A percentile compares a stretch with the other conserved stretches of the same genome.
phyloP scores from a whole-genome alignment of 2,888 invertebrate species.

The Steinernema carpocapsae region DNA sequence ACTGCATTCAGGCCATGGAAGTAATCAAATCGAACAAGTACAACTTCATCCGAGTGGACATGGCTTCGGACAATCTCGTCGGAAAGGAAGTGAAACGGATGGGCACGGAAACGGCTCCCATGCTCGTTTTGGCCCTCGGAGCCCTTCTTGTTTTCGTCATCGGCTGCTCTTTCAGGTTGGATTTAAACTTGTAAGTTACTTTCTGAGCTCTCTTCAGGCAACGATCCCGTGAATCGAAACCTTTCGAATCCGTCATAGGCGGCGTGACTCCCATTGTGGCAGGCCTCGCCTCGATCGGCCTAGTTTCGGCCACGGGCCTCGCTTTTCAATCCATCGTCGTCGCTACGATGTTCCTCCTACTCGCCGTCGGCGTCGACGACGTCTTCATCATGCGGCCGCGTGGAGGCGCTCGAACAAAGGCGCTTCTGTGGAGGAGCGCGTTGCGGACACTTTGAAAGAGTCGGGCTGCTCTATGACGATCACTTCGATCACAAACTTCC shows the following conservation, averaged over 20 bases:
- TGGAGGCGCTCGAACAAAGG: conserved; percentile 54
- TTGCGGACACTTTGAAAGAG: conserved; percentile 42
- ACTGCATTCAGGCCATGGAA: conserved; percentile 43
- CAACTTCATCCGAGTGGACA: conserved; percentile 47
- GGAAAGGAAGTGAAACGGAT: conserved; percentile 46
- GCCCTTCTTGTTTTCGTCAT: conserved; percentile 48
- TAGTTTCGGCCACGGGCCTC: conserved; percentile 54
- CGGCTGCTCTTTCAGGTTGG: conserved; percentile 53
- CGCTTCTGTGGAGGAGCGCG: neutral
- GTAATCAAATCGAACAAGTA: conserved; percentile 50
- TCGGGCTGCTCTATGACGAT: conserved; percentile 61
- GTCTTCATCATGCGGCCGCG: conserved; percentile 56
- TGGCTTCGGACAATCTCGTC: conserved; percentile 54
- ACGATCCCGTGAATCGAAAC: conserved; percentile 50
- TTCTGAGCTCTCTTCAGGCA: conserved; percentile 38
- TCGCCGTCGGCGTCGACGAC: conserved; percentile 59
- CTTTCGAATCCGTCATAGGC: conserved; percentile 55
- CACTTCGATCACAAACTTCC: conserved; percentile 57
- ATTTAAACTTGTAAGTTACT: neutral
- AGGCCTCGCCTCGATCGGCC: conserved; percentile 52
- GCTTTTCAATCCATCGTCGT: conserved; percentile 60
- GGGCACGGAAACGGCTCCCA: conserved; percentile 53
- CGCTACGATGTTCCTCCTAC: conserved; percentile 52
- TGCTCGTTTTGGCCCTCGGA: conserved; percentile 47
- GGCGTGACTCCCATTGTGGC: conserved; percentile 55